Evolutionary conservation across 2,797 vertebrate species (phyloP), one percentile per base, ranked within the genome.

Genomic region (Etheostoma perlongum): DNA sequence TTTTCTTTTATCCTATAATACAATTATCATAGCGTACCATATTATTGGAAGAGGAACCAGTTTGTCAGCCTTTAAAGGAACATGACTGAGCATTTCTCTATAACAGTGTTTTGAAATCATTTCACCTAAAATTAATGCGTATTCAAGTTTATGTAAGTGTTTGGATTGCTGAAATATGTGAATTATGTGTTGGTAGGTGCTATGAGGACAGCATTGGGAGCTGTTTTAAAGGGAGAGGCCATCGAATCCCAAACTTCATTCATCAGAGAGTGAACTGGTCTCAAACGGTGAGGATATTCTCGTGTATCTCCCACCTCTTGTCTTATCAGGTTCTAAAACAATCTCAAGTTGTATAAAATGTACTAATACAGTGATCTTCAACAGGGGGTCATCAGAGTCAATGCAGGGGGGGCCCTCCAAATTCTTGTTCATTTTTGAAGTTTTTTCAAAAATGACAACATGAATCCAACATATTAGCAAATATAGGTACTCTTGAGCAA

Each of bases 151-250:
- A 15, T 47, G 23, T 48, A n/a, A 19, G 8, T 75, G 40, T 36
- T 4, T 30, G 16, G 33, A n/a, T 67, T 48, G 23, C 0, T 72
- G 8, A 25, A 23, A 7, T 15, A 7, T 84, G 13, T 65, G 10
- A 42, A 55, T 42, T 62, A 0, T 88, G 47, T 75, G 13, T 86
- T 61, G 6, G 3, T 14, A 93, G 93, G 0, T 93, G 91, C 73
- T 92, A 70, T 67, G 89, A 90, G 0, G 2, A 57, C 0, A 19
- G 0, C 0, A 83, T 89, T 40, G 0, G 0, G 6, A 55, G 0
- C 4, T 94, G 91, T 49, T 0, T 0, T 0, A 0, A 0, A 6
- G 13, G 0, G 13, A 14, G 42, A 14, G 2, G 1, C 0, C 49
- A 14, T 0, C 0, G 0, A 0, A 1, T 10, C 1, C 0, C 0